Evolutionary conservation across 2,888 invertebrate species (phyloP).

Genomic region (Geophilus truncorum): DNA sequence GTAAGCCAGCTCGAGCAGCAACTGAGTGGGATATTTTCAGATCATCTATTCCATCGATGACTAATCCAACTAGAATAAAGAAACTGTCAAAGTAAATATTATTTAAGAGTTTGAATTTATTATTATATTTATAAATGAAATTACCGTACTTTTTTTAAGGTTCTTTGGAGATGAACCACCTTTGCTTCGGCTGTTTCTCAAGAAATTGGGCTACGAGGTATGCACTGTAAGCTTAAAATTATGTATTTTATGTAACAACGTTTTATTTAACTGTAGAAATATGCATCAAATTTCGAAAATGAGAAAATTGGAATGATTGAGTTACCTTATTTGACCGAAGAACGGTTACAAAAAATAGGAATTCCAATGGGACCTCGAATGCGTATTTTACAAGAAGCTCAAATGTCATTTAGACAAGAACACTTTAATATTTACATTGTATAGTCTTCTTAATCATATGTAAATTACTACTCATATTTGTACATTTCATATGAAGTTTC

Average conservation of each 20-base stretch:
- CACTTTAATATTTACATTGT: constrained; percentile 40
- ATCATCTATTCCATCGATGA: constrained; percentile 54
- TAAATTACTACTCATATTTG: not conserved
- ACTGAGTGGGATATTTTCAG: constrained; percentile 40
- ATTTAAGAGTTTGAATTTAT: not conserved
- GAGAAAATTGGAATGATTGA: constrained; percentile 86
- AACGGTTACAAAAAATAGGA: constrained; percentile 76
- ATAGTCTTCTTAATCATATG: constrained; percentile 15
- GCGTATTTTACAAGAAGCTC: constrained; percentile 80
- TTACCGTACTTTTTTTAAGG: constrained; percentile 41
- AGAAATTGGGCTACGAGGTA: constrained; percentile 85
- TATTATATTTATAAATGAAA: constrained; percentile 17
- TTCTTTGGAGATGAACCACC: constrained; percentile 93
- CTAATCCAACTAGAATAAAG: constrained; percentile 80
- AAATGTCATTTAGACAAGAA: constrained; percentile 44
- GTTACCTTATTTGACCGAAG: constrained; percentile 82
- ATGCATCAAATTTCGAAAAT: constrained; percentile 72
- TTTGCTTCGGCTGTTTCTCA: constrained; percentile 77
- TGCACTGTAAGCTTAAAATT: not conserved
- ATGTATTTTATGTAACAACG: not conserved
- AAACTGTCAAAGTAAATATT: constrained; percentile 66
- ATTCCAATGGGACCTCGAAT: constrained; percentile 85
- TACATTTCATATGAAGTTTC: not conserved
- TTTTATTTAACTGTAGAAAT: constrained; percentile 61
- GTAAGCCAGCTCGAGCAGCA: constrained; percentile 35